Base-by-base conservation (phyloP, 2,113 vertebrate genomes). In the Limanda limanda region DNA sequence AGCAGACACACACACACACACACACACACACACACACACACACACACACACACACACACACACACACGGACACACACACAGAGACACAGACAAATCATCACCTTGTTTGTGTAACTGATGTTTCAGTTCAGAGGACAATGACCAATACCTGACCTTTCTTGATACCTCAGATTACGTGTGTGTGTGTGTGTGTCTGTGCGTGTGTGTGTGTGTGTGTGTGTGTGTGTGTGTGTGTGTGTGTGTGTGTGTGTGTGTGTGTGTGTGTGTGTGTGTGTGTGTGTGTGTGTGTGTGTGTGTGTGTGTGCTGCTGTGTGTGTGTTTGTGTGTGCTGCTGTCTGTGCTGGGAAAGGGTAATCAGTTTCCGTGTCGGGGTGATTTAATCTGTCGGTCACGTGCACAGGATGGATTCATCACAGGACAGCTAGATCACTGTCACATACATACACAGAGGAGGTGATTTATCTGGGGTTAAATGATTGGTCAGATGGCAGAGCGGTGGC, bases 41-140 rank as follows among this genome's bases (percentile, higher is more conserved):
- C 74, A 66, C 60, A 80, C 71, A 82, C 56, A 68, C 59, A 54
- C 27, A 58, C n/a, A 75, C 54, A 79, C 78, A 68, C 54, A 74
- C 65, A 79, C n/a, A 69, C 23, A 64, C 65, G 25, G 4, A 31
- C 27, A 58, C 24, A 75, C 54, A 79, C 76, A 68, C 47, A 74
- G 58, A 79, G 10, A 69, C 20, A 64, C 66, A 2, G 52, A 59
- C 86, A 92, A 89, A 77, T 90, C 81, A 92, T 92, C 81, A 82
- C 73, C 84, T 65, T 82, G 81, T 85, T 89, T 77, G 57, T 80
- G 84, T 88, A 89, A 90, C 74, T 86, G 84, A 92, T 86, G 77
- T 81, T 67, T 47, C 71, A 79, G 91, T 74, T 91, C 83, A 84
- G 65, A 88, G 85, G 85, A 79, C 89, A 82, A 54, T 81, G 83